Base-by-base conservation (phyloP, 2,888 invertebrate species). In the Drosophila stalkeri region DNA sequence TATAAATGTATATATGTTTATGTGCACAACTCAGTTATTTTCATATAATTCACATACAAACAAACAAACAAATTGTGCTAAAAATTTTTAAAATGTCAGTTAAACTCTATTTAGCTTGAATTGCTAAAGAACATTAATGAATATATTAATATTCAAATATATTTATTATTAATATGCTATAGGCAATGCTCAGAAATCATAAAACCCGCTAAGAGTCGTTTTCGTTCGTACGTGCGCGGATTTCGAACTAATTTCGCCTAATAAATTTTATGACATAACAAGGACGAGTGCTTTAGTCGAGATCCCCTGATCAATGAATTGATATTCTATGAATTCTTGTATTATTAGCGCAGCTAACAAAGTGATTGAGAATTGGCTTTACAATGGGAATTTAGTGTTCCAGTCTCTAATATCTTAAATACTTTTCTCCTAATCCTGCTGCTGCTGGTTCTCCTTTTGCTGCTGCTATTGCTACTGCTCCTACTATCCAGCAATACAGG, bases 161-260 rank as follows among this genome's bases (percentile, higher is more conserved):
- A n/a, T 5, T 35, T 41, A 14, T 39, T n/a, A 27, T 75, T 59
- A 43, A 31, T 52, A 16, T 56, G 43, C 18, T 43, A 56, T 55
- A 64, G 51, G 43, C 18, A 43, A 56, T 57, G 66, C 66, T 57
- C 72, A 64, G 44, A 69, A 62, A 72, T 72, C 83, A 80, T 86
- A 89, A 64, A 37, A 57, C 70, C 79, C 90, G 90, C 90, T 90
- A 90, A 82, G 86, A 90, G 91, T 90, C 90, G 66, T 76, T 83
- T 59, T 54, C 23, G 52, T 64, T 56, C 57, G 46, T 35, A 27
- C 73, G 63, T 81, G 64, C 67, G 67, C 67, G n/a, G n/a, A n/a
- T 78, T 81, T 65, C n/a, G 8, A 44, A 51, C 51, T 60, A 77
- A 44, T 64, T 68, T 55, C 43, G 47, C n/a, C n/a, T n/a, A n/a